Evolutionary conservation across 1,140 invertebrate species (phyloP).

Genomic region (Macrobrachium nipponense): DNA sequence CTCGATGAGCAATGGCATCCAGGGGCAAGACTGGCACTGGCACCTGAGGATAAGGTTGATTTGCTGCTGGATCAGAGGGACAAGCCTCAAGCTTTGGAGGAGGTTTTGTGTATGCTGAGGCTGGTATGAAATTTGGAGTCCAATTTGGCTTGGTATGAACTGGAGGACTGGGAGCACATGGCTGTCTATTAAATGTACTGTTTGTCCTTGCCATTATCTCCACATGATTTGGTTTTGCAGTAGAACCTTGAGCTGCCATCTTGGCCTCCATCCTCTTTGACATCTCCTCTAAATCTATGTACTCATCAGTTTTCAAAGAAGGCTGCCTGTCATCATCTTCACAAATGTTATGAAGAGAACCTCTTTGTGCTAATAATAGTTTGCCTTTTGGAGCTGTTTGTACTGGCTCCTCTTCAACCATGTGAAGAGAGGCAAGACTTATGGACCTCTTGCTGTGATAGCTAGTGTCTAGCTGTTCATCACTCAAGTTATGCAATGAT

Average conservation of each 20-base stretch:
- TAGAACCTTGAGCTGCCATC: conserved; percentile 37
- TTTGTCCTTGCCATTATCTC: neutral
- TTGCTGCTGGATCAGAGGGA: neutral
- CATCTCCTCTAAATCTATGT: conserved; percentile 64
- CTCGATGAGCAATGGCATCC: no score
- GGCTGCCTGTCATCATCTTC: conserved; percentile 61
- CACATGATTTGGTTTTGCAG: neutral
- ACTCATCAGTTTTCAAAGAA: conserved; percentile 59
- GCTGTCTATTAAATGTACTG: neutral
- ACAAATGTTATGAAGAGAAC: conserved; percentile 55
- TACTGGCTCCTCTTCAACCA: conserved; percentile 33
- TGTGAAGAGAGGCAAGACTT: conserved; percentile 60
- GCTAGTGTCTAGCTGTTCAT: conserved; percentile 55
- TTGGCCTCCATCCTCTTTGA: conserved; percentile 59
- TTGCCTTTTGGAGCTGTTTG: conserved; percentile 15
- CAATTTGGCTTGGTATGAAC: neutral
- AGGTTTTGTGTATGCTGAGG: conserved; percentile 37
- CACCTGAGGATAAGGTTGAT: no score
- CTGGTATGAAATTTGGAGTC: conserved; percentile 54
- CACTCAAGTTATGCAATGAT: conserved; percentile 61
- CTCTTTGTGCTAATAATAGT: conserved; percentile 22
- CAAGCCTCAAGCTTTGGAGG: neutral
- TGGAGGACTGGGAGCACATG: neutral
- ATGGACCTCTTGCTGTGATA: conserved; percentile 62
- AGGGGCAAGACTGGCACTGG: no score